A percentile compares a stretch with the other conserved stretches of the same genome.
Evolutionary conservation across 2,797 vertebrate genomes (phyloP).

Genomic region (Gobionotothen gibberifrons): DNA sequence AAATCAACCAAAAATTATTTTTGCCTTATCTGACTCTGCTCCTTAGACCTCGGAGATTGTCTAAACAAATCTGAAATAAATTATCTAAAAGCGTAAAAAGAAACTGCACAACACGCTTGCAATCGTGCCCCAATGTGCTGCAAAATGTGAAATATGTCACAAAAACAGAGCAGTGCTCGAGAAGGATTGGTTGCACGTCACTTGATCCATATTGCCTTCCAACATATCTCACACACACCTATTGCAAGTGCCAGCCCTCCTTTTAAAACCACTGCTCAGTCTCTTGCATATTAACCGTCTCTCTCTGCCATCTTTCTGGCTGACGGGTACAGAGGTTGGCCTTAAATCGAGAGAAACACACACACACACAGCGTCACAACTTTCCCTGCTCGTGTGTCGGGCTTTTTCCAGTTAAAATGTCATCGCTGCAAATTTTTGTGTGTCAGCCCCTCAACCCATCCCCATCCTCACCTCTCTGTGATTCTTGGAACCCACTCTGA

Average conservation of each 20-base stretch:
- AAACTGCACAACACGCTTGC: conserved; percentile 2
- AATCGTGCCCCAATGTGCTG: conserved; percentile 29
- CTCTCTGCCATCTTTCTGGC: conserved; percentile 78
- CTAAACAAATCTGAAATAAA: conserved; percentile 46
- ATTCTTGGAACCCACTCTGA: conserved; percentile 53
- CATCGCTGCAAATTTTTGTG: conserved; percentile 15
- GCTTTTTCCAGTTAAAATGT: conserved; percentile 39
- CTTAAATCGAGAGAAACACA: conserved; percentile 37
- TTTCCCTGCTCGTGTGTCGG: conserved; percentile 19
- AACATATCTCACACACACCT: conserved; percentile 27
- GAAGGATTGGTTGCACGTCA: conserved; percentile 53
- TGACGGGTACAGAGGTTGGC: conserved; percentile 77
- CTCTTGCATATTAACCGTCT: conserved; percentile 40
- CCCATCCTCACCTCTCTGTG: conserved; percentile 56
- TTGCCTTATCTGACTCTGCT: conserved; percentile 21
- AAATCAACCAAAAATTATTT: conserved; percentile 29
- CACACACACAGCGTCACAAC: conserved; percentile 10
- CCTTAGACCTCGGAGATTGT: conserved; percentile 25
- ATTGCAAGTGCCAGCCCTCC: conserved; percentile 25
- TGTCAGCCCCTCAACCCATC: conserved; percentile 40
- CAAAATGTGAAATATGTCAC: conserved; percentile 52
- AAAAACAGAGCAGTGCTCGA: conserved; percentile 52
- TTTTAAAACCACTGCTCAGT: conserved; percentile 70
- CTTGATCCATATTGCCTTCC: conserved; percentile 57
- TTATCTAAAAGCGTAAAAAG: conserved; percentile 22